Base-by-base conservation (phyloP, 2,113 vertebrate species). In the Lamprotornis superbus region DNA sequence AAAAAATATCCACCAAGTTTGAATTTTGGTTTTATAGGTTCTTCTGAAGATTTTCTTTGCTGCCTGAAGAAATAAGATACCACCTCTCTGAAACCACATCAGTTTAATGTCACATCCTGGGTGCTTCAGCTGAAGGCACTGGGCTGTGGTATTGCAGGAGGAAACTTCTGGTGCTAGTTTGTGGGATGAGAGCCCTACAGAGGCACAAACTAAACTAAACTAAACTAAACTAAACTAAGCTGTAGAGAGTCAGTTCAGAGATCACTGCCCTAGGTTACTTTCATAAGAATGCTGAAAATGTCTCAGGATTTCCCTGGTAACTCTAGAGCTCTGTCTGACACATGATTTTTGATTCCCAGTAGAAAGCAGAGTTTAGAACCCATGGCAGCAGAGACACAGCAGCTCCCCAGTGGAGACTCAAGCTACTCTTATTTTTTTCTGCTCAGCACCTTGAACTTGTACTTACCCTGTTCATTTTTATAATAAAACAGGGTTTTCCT, bases 401-500 rank as follows among this genome's bases (percentile, higher is more conserved):
- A 79, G 28, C 28, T 74, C 19, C 57, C 20, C 37, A 25, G 27
- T 0, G 0, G 16, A 49, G 30, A 20, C 22, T 37, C 7, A 4
- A 61, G 40, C 42, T 79, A 2, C 31, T 44, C 35, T 57, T 69
- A 33, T 39, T 30, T 87, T 24, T 61, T 87, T 21, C 13, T 47
- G 14, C 28, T 83, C 40, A 33, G 61, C 39, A 52, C 42, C 52
- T 57, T 37, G 12, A 47, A 42, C 15, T 40, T 22, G 27, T 57
- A 95, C 98, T 55, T 96, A 99, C 99, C 97, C 99, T 98, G 96
- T 99, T 99, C 98, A 99, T 99, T 96, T 99, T 99, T 83, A 99
- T 98, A 57, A 99, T 96, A 57, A 99, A 98, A 61, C 99, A 99
- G 0, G 99, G 99, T 56, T 97, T 98, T 88, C 97, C 97, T n/a